A percentile compares a stretch with the other conserved stretches of the same genome.
These are phyloP conservation scores for Chelonus insularis DNA, from an alignment of 1,140 invertebrate species.

Conservation along the genomic window DNA sequence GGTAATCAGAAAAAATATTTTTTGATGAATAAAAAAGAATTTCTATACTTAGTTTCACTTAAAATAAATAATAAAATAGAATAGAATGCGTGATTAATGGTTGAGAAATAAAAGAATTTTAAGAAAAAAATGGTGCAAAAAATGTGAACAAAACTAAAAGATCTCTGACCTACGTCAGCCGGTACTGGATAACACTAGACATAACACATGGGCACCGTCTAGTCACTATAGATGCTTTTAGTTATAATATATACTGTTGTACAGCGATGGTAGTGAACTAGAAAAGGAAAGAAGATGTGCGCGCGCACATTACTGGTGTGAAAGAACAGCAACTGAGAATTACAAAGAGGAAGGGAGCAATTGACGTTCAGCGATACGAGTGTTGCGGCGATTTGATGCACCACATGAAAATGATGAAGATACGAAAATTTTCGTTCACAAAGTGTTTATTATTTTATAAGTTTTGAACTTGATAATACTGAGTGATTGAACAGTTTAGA, in stretches of 20 bases:
- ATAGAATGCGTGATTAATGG: too few species aligned
- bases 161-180: neutral
- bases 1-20: too few species aligned
- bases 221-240: neutral
- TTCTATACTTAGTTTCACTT: too few species aligned
- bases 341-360: constrained; percentile 2
- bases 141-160: neutral
- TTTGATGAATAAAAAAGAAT: too few species aligned
- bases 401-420: constrained; percentile 27
- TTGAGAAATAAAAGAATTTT: neutral
- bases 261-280: neutral
- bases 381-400: constrained; percentile 31
- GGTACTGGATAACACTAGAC: neutral
- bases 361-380: neutral
- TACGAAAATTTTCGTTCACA: neutral
- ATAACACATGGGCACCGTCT: neutral
- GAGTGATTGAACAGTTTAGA: too few species aligned
- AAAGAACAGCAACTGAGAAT: neutral
- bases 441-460: too few species aligned
- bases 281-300: neutral
- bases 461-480: too few species aligned
- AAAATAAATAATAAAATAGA: too few species aligned
- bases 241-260: neutral
- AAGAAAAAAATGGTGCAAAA: neutral
- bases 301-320: constrained; percentile 3